Evolutionary conservation across 2,113 vertebrate species (phyloP), one percentile per base, ranked within the genome.

Genomic region (Eurystomus gularis): DNA sequence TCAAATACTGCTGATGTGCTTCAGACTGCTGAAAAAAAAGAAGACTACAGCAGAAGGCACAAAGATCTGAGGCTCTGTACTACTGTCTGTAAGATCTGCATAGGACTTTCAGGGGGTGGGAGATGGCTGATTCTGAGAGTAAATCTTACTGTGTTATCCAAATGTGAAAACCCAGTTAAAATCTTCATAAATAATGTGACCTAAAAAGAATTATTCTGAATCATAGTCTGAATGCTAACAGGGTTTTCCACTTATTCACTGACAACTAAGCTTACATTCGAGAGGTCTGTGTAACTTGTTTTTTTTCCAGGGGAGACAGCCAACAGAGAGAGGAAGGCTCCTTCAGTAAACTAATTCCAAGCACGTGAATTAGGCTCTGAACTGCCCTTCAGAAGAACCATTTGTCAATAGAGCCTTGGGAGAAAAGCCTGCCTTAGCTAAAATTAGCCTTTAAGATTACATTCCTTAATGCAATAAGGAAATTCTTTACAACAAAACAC

Each of bases 401-500:
- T 91, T 92, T 93, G 60, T 91, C 83, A 86, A 65, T 25, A 81
- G 4, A 88, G 35, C 49, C 76, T 81, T 13, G 0, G 35, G 61
- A 96, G 26, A 82, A 90, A 57, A 91, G 35, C 26, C 31, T 88
- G 39, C 33, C 54, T 86, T 83, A 66, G 76, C 40, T 86, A 83
- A 88, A 92, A 73, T 92, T 86, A 83, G 68, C 39, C 64, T 83
- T 86, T 86, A 92, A 90, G 52, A 61, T 92, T 83, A 80, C 33
- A 77, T 31, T 80, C 54, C 58, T 90, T 82, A 77, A 93, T 77
- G 76, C 40, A 93, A 73, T 91, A 91, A 77, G 58, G 62, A 73
- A 86, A 88, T 86, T 24, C n/a, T 92, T 85, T 72, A 64, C 57
- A 86, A 52, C 26, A 86, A 96, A 91, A 77, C 28, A 54, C 37